These are phyloP conservation scores for Lydus trimaculatus DNA, from an alignment of 2,888 invertebrate species.

Conservation along the genomic window DNA sequence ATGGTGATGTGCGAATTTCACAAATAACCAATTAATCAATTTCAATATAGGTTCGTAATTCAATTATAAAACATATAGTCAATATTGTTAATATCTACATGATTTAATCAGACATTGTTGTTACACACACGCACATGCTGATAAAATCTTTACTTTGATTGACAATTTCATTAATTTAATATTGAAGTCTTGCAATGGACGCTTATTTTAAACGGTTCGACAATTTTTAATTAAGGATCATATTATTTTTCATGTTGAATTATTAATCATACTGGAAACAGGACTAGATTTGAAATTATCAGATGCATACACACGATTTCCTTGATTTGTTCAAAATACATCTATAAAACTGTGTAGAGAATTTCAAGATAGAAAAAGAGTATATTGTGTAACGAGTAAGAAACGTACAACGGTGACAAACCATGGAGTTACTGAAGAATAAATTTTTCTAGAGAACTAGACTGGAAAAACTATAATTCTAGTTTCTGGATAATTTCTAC, in stretches of 20 bases:
- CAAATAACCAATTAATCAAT: slow-evolving; percentile 2
- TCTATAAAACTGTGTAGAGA: no score
- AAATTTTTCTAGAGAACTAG: no score
- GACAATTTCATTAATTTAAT: slow-evolving; percentile 56
- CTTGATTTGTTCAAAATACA: no score
- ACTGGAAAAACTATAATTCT: no score
- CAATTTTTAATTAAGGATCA: not conserved
- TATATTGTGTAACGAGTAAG: no score
- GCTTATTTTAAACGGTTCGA: not conserved
- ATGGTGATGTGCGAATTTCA: not conserved
- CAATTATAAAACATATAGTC: not conserved
- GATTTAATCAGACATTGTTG: slow-evolving; percentile 34
- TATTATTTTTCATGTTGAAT: not conserved
- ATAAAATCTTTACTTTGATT: slow-evolving; percentile 50
- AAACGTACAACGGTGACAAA: no score
- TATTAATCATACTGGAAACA: not conserved
- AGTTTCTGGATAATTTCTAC: no score
- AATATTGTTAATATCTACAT: slow-evolving; percentile 13
- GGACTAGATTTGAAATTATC: not conserved
- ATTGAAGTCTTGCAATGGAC: slow-evolving; percentile 1
- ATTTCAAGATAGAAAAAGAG: no score
- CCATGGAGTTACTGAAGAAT: no score
- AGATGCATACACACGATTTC: no score
- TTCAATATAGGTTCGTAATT: not conserved
- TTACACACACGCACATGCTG: slow-evolving; percentile 36